phyloP scores from a whole-genome alignment of 2,888 invertebrate genomes.

The Amphimallon solstitiale region DNA sequence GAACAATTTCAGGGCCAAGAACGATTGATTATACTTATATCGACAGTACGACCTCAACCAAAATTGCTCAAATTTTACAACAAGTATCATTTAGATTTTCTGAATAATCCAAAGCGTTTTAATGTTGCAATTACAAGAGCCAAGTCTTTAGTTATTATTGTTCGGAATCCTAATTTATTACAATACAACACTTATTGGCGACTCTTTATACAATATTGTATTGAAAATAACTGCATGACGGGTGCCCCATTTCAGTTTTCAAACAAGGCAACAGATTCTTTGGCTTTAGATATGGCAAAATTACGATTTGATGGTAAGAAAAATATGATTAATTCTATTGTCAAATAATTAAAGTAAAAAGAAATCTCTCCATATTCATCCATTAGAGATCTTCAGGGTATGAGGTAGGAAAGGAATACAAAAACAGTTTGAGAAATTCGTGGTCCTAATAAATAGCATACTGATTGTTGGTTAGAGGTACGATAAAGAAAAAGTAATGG shows the following conservation, averaged over 20 bases:
- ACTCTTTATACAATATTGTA: constrained; percentile 59
- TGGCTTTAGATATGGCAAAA: constrained; percentile 34
- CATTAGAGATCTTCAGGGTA: too few relatives aligned
- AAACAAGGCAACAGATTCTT: constrained; percentile 14
- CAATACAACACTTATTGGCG: constrained; percentile 61
- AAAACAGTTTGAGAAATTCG: too few relatives aligned
- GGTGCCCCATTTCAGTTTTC: constrained; percentile 55
- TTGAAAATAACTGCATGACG: constrained; percentile 55
- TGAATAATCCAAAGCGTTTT: constrained; percentile 72
- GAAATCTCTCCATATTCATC: too few relatives aligned
- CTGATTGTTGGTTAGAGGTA: too few relatives aligned
- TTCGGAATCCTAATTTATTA: constrained; percentile 66
- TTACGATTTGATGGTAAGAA: constrained; percentile 34
- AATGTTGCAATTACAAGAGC: constrained; percentile 79
- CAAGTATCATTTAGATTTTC: constrained; percentile 64
- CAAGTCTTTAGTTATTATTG: constrained; percentile 71
- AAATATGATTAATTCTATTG: too few relatives aligned
- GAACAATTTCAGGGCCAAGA: constrained; percentile 91
- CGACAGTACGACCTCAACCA: constrained; percentile 78
- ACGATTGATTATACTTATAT: constrained; percentile 79
- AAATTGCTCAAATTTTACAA: constrained; percentile 66
- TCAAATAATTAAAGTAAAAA: too few relatives aligned
- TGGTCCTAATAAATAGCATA: too few relatives aligned
- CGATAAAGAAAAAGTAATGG: too few relatives aligned
- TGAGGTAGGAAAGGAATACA: too few relatives aligned